Percentiles rank a stretch among this genome's conserved stretches.
Evolutionary conservation across 2,797 vertebrate genomes (phyloP).

Genomic region (Podarcis lilfordi): DNA sequence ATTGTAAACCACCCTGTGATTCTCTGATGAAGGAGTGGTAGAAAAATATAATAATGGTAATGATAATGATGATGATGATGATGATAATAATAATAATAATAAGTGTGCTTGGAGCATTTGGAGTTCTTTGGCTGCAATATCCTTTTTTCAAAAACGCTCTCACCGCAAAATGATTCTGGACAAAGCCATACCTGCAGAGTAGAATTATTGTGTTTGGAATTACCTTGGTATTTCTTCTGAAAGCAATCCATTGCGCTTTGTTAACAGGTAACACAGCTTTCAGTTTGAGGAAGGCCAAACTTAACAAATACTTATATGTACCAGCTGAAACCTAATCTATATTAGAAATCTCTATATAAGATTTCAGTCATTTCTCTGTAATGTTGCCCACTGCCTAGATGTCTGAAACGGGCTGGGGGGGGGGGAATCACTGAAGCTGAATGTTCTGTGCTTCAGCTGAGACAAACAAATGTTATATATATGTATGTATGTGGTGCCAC

Average conservation of each 20-base stretch:
- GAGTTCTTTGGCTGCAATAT: too few species aligned
- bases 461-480: not conserved
- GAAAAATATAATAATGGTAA: too few species aligned
- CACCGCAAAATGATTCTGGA: not conserved
- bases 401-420: not conserved
- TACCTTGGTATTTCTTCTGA: not conserved
- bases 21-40: too few species aligned
- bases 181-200: not conserved
- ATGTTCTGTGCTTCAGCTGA: conserved; percentile 5
- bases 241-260: not conserved
- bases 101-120: too few species aligned
- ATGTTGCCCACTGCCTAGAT: not conserved
- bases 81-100: too few species aligned
- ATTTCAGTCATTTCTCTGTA: not conserved
- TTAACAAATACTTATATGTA: not conserved
- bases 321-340: not conserved
- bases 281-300: not conserved
- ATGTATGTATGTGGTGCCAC: conserved; percentile 7
- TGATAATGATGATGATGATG: too few species aligned
- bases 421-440: not conserved
- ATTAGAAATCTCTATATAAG: not conserved
- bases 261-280: not conserved
- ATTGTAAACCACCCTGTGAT: too few species aligned
- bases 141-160: not conserved
- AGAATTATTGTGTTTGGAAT: not conserved